These are phyloP conservation scores for Taurulus bubalis DNA, from an alignment of 2,113 vertebrate species.

Conservation along the genomic window DNA sequence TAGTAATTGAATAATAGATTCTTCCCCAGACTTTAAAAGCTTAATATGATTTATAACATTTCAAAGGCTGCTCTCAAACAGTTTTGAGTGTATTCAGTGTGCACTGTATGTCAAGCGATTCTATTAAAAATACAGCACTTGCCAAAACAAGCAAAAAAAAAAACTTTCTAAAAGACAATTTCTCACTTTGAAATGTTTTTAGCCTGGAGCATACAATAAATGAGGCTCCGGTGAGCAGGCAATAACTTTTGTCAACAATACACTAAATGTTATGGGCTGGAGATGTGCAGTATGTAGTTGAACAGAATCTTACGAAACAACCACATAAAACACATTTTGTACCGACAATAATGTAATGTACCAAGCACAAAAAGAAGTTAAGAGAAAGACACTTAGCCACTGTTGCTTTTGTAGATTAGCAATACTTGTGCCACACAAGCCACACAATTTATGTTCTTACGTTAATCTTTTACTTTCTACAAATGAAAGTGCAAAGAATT, in stretches of 20 bases:
- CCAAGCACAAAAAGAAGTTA: conserved; percentile 11
- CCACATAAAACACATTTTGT: conserved; percentile 30
- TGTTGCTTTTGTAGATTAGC: conserved; percentile 34
- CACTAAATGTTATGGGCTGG: conserved; percentile 67
- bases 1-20: conserved; percentile 31
- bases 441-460: neutral
- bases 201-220: conserved; percentile 74
- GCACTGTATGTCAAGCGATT: conserved; percentile 40
- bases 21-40: conserved; percentile 10
- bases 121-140: conserved; percentile 48
- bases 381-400: conserved; percentile 3
- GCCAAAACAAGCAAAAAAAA: conserved; percentile 25
- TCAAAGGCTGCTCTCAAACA: conserved; percentile 15
- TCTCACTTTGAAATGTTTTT: conserved; percentile 71
- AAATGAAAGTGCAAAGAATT: conserved; percentile 2
- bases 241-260: conserved; percentile 67
- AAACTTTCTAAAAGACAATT: conserved; percentile 47
- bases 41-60: conserved; percentile 43
- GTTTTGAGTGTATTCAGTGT: conserved; percentile 16
- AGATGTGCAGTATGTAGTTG: conserved; percentile 53
- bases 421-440: neutral
- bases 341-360: conserved; percentile 26
- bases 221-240: conserved; percentile 69
- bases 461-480: conserved; percentile 12
- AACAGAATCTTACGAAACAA: conserved; percentile 44